Evolutionary conservation across 2,113 vertebrate species (phyloP).

Genomic region (Cynopterus brachyotis): DNA sequence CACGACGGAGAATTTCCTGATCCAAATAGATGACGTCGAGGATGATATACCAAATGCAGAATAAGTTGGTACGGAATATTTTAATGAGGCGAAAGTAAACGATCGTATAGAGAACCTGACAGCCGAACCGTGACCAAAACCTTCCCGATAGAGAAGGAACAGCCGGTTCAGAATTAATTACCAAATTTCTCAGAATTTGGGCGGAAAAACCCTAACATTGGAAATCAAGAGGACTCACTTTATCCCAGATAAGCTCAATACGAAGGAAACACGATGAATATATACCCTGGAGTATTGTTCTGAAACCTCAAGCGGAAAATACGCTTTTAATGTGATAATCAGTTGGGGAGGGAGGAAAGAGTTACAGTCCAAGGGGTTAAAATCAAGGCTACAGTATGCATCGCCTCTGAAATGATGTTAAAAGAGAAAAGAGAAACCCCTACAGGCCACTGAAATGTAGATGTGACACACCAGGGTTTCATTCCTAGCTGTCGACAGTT

Average conservation of each 20-base stretch:
- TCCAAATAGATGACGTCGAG: neutral
- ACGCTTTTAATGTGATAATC: neutral
- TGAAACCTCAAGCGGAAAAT: neutral
- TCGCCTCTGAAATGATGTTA: neutral
- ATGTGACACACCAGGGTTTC: neutral
- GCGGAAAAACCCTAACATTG: neutral
- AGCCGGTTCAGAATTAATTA: neutral
- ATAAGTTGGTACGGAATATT: neutral
- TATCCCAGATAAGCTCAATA: neutral
- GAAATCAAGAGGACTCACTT: neutral
- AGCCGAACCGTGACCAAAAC: neutral
- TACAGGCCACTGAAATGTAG: neutral
- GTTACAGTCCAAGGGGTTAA: neutral
- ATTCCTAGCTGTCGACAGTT: neutral
- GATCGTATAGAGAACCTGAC: neutral
- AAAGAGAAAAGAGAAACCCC: neutral
- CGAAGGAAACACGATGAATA: slow-evolving; percentile 24
- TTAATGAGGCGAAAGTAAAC: neutral
- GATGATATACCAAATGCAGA: neutral
- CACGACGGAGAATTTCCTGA: neutral
- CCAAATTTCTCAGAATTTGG: neutral
- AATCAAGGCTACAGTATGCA: neutral
- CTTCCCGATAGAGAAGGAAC: neutral
- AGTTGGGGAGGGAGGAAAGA: neutral
- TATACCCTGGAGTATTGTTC: neutral